Conservation (phyloP, 64 coral and sea anemone species). For the Pachyseris speciosa region DNA sequence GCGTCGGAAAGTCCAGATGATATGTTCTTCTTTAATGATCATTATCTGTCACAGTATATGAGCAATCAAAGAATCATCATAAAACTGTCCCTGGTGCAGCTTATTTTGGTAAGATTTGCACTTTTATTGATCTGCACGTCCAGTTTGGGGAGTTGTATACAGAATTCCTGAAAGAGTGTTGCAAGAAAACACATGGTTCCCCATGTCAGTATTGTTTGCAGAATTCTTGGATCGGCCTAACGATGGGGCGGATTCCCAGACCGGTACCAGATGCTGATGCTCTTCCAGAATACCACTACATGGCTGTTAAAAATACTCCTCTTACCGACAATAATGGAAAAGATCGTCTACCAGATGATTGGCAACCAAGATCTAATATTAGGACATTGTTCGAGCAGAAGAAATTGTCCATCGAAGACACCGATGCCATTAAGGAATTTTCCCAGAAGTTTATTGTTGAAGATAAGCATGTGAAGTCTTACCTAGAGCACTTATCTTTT, state of each 20-base stretch:
- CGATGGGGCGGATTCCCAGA: conserved; percentile 56
- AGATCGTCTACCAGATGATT: conserved; percentile 76
- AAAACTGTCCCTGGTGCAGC: conserved; percentile 54
- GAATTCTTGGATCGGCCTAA: conserved; percentile 64
- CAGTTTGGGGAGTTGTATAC: conserved; percentile 75
- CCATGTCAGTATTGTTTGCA: conserved; percentile 66
- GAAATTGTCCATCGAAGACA: conserved; percentile 54
- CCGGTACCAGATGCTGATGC: conserved; percentile 49
- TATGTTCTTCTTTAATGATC: conserved; percentile 80
- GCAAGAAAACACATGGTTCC: conserved; percentile 68
- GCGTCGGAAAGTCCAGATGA: conserved; percentile 66
- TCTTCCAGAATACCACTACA: conserved; percentile 73
- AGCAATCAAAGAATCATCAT: conserved; percentile 67
- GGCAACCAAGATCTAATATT: conserved; percentile 77
- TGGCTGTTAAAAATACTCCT: conserved; percentile 60
- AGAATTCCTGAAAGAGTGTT: conserved; percentile 74
- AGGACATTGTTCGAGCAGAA: conserved; percentile 66
- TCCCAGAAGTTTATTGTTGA: conserved; percentile 71
- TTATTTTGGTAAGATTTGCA: conserved; percentile 76
- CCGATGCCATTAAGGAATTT: conserved; percentile 54
- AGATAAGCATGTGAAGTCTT: conserved; percentile 65
- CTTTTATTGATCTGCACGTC: conserved; percentile 74
- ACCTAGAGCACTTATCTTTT: conserved; percentile 54
- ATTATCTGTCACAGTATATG: conserved; percentile 73
- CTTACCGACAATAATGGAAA: conserved; percentile 69